Evolutionary conservation across 1,140 invertebrate species (phyloP).

Genomic region (Amyelois transitella): DNA sequence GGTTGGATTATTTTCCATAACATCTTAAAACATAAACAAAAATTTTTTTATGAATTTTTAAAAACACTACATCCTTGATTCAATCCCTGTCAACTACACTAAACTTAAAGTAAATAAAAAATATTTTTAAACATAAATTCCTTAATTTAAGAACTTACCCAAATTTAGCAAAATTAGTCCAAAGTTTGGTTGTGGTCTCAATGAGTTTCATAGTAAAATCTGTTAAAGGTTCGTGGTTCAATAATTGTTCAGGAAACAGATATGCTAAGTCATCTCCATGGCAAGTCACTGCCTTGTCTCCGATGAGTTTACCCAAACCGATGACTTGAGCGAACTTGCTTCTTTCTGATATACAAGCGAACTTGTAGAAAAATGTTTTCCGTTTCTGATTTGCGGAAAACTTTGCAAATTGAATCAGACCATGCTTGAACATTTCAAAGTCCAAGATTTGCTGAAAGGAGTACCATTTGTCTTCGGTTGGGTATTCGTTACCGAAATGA

Average conservation of each 20-base stretch:
- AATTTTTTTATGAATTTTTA: too few species aligned
- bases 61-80: too few species aligned
- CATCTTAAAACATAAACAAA: too few species aligned
- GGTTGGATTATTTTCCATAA: too few species aligned
- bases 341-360: constrained; percentile 15
- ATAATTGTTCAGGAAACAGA: constrained; percentile 18
- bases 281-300: constrained; percentile 11
- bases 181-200: constrained; percentile 24
- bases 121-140: not conserved
- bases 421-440: constrained; percentile 3
- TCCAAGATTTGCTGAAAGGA: not conserved
- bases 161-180: constrained; percentile 41
- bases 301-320: constrained; percentile 9
- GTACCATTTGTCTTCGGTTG: not conserved
- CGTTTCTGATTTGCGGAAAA: not conserved
- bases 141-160: constrained; percentile 22
- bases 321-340: constrained; percentile 14
- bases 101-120: not conserved
- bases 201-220: constrained; percentile 21
- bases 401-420: not conserved
- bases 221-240: constrained; percentile 6
- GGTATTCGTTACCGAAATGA: not conserved
- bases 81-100: too few species aligned
- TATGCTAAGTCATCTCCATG: constrained; percentile 36
- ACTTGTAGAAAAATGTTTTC: constrained; percentile 12